Base-by-base conservation (phyloP, 2,797 vertebrate species). In the Chloroceryle amazona region DNA sequence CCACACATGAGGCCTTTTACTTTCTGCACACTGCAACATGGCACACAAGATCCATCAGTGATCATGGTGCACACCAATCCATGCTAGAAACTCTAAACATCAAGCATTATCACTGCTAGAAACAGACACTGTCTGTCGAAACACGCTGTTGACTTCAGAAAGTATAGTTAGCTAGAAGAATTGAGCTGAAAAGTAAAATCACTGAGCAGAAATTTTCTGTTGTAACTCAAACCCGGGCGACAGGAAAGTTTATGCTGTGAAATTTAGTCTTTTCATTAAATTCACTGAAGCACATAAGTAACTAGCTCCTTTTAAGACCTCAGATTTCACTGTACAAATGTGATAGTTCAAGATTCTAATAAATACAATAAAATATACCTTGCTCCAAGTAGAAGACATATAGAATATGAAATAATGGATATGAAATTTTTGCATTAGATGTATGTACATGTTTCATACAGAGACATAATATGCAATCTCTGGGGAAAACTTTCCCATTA, bases 401-500 rank as follows among this genome's bases (percentile, higher is more conserved):
- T 3, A 37, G 65, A 85, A 74, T 81, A 86, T 58, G 10, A 96
- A 96, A 94, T 22, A 85, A 84, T 31, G 39, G 35, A 70, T 67
- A 44, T 42, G 19, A 42, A 68, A 22, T 90, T 95, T 85, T 92
- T 79, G 35, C 41, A 33, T 86, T 58, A 72, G 8, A 18, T 80
- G 5, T 41, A 3, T 47, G 35, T 74, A 5, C 13, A 33, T 47
- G 44, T 90, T 97, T 96, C 60, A 86, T 41, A 55, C 37, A 94
- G 46, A 80, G 46, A 81, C 23, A 76, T 14, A 81, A 80, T 57
- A 41, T 47, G 5, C 61, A 71, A 17, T 75, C 51, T 93, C 51
- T 78, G 39, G 10, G 47, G 81, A 95, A 75, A 95, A 88, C 65
- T 89, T 97, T 86, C 67, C 42, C 92, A 58, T 71, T 65, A 84